Evolutionary conservation across 2,797 vertebrate species (phyloP).

Genomic region (Synanceia verrucosa): DNA sequence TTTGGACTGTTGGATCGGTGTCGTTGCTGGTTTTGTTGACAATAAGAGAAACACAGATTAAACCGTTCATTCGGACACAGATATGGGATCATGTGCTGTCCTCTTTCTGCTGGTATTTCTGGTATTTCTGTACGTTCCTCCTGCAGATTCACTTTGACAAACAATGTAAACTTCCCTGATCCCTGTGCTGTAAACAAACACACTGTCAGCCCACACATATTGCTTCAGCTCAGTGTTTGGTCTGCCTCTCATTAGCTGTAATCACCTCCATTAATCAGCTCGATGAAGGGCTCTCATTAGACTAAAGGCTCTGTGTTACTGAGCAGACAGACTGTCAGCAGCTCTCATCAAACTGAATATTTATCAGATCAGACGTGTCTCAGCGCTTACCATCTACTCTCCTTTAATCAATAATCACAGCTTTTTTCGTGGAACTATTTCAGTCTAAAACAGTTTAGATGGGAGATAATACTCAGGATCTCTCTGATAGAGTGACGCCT

Average conservation of each 20-base stretch:
- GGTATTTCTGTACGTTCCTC: slow-evolving; percentile 44
- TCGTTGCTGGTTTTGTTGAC: not conserved
- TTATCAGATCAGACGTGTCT: not conserved
- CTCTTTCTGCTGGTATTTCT: slow-evolving; percentile 27
- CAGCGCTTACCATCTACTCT: too few relatives aligned
- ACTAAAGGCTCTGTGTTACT: slow-evolving; percentile 21
- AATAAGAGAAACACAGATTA: not conserved
- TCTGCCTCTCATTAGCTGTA: slow-evolving; percentile 36
- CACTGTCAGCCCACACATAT: slow-evolving; percentile 16
- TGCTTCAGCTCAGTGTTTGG: not conserved
- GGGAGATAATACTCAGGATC: too few relatives aligned
- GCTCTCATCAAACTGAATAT: not conserved
- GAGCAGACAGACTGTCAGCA: too few relatives aligned
- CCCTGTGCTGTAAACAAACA: slow-evolving; percentile 48
- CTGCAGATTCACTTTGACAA: slow-evolving; percentile 22
- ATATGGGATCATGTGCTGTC: not conserved
- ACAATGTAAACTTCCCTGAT: slow-evolving; percentile 43
- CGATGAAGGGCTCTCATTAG: slow-evolving; percentile 44
- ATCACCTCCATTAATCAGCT: slow-evolving; percentile 55
- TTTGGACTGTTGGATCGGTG: not conserved
- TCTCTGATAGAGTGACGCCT: too few relatives aligned
- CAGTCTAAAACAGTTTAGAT: too few relatives aligned
- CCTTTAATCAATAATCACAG: not conserved
- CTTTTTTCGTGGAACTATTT: not conserved
- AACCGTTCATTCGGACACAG: not conserved